A percentile compares a stretch with the other conserved stretches of the same genome.
Conservation (phyloP, 2,113 vertebrate species). For the Gorsachius goisagi region DNA sequence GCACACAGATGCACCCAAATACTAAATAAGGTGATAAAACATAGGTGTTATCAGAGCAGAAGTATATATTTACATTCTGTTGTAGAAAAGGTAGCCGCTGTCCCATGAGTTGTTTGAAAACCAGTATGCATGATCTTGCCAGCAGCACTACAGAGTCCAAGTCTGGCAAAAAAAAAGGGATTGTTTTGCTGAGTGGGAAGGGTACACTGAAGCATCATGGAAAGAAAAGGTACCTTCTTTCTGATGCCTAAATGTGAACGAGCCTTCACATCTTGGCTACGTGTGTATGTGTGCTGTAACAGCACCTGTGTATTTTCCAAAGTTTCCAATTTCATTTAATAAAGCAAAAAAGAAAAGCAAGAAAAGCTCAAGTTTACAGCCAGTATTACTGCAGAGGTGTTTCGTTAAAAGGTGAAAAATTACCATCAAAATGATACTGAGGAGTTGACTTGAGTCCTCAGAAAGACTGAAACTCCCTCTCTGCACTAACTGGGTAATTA, state of each 20-base stretch:
- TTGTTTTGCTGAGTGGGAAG: neutral
- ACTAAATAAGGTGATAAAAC: neutral
- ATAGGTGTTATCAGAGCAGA: neutral
- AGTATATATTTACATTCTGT: neutral
- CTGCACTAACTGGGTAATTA: neutral
- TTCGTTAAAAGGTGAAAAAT: neutral
- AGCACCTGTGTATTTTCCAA: neutral
- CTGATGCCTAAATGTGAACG: neutral
- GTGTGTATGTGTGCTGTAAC: neutral
- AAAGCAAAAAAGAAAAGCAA: neutral
- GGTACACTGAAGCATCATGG: neutral
- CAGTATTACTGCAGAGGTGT: neutral
- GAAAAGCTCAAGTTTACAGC: neutral
- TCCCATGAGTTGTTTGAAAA: neutral
- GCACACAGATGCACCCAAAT: neutral
- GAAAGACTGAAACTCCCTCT: neutral
- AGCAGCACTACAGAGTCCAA: neutral
- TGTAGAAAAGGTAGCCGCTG: neutral
- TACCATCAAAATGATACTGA: neutral
- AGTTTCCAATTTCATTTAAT: neutral
- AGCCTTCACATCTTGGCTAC: neutral
- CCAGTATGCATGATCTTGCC: neutral
- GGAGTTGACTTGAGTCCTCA: neutral
- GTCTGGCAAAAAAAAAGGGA: neutral
- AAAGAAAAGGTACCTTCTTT: neutral